These are phyloP conservation scores for Heliconius nattereri DNA, from an alignment of 1,140 invertebrate species.

Conservation along the genomic window DNA sequence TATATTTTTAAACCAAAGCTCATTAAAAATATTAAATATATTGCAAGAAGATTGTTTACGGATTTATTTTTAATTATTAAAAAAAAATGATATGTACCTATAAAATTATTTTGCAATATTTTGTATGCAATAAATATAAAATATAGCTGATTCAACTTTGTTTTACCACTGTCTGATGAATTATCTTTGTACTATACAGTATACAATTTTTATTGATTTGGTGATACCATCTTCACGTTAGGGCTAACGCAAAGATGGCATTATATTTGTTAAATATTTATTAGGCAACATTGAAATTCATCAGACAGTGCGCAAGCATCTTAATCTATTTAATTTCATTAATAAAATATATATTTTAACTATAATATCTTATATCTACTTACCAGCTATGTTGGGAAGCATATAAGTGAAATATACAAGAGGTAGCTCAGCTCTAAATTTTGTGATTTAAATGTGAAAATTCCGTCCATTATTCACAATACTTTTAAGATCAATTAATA, in stretches of 20 bases:
- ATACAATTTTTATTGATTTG: too few relatives aligned
- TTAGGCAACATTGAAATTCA: background rate
- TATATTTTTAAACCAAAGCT: constrained; percentile 20
- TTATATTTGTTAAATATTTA: background rate
- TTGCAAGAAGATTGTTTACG: background rate
- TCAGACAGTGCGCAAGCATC: background rate
- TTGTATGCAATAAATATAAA: background rate
- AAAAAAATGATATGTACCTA: background rate
- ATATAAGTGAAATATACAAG: background rate
- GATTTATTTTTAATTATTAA: background rate
- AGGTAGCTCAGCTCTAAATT: constrained; percentile 8
- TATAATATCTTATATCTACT: background rate
- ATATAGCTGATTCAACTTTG: background rate
- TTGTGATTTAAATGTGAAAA: constrained; percentile 23
- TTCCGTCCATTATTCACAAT: constrained; percentile 23
- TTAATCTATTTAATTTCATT: background rate
- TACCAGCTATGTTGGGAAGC: background rate
- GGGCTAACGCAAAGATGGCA: background rate
- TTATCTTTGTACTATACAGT: background rate
- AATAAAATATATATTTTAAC: background rate
- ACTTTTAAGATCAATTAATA: constrained; percentile 19
- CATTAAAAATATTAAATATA: background rate
- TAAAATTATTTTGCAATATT: background rate
- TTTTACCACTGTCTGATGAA: background rate
- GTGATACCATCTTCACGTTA: background rate